A percentile compares a stretch with the other conserved stretches of the same genome.
Conservation (phyloP, 2,888 invertebrate species). For the Tenthredo mesomela region DNA sequence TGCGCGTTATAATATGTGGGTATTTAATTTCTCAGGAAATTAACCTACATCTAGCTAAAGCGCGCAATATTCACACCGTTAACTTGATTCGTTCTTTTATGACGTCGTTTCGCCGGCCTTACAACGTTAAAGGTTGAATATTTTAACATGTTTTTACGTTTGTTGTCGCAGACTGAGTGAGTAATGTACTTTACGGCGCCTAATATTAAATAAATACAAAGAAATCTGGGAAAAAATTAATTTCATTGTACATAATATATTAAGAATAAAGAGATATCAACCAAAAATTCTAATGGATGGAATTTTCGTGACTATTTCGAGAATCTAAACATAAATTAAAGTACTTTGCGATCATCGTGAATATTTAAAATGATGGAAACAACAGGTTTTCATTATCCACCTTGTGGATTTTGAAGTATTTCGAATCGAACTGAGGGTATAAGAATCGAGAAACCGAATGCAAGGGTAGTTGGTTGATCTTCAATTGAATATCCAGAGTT, state of each 20-base stretch:
- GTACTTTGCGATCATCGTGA: not conserved
- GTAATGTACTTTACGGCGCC: slow-evolving; percentile 60
- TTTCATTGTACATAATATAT: not conserved
- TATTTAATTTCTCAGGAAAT: slow-evolving; percentile 43
- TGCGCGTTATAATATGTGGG: not conserved
- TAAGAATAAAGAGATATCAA: not conserved
- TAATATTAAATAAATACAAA: slow-evolving; percentile 5
- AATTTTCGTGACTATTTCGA: not conserved
- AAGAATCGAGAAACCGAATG: not conserved
- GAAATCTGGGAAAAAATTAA: not conserved
- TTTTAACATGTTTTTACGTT: slow-evolving; percentile 68
- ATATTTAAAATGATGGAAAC: not conserved
- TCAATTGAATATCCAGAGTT: not conserved
- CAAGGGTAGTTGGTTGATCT: not conserved
- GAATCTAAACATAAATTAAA: not conserved
- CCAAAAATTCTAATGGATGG: not conserved
- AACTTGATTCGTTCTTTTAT: slow-evolving; percentile 60
- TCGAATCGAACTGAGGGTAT: not conserved
- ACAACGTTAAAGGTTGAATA: slow-evolving; percentile 60
- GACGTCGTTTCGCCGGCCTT: slow-evolving; percentile 51
- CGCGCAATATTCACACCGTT: slow-evolving; percentile 61
- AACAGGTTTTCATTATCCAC: not conserved
- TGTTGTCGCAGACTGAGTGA: slow-evolving; percentile 64
- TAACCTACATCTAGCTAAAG: slow-evolving; percentile 40
- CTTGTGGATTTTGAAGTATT: too few species aligned